Percentiles rank a stretch among this genome's conserved stretches.
phyloP scores from a whole-genome alignment of 2,888 invertebrate genomes.

The Rhogogaster chlorosoma region DNA sequence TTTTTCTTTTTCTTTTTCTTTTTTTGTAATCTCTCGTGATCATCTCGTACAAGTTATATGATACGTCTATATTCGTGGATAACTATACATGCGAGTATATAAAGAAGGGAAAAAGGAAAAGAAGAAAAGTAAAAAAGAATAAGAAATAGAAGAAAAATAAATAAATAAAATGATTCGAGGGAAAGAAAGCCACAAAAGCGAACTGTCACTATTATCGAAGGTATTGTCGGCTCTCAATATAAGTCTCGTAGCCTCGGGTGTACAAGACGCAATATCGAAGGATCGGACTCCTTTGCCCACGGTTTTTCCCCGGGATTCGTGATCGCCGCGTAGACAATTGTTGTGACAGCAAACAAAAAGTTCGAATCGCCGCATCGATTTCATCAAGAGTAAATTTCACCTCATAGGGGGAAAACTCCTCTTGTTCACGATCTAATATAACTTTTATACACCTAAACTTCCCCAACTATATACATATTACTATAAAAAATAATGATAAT shows the following conservation, averaged over 20 bases:
- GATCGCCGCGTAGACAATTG: not conserved
- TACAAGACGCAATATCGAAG: constrained; percentile 74
- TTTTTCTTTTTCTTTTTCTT: not conserved
- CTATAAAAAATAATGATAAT: too few species aligned
- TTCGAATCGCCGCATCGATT: not conserved
- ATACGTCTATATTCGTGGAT: not conserved
- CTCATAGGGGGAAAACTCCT: not conserved
- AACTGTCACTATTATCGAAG: constrained; percentile 72
- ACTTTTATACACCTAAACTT: not conserved
- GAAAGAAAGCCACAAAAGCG: constrained; percentile 70
- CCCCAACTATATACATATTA: not conserved
- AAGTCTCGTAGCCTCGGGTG: constrained; percentile 72
- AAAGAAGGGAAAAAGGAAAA: not conserved
- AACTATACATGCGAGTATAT: not conserved
- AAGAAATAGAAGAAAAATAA: not conserved
- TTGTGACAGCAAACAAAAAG: constrained; percentile 56
- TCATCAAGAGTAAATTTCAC: not conserved
- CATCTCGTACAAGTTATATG: not conserved
- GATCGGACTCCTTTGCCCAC: not conserved
- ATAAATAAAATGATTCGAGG: not conserved
- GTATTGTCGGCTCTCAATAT: constrained; percentile 72
- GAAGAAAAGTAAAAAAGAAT: not conserved
- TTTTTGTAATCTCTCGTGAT: not conserved
- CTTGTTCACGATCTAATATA: constrained; percentile 27
- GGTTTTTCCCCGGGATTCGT: not conserved